Percentiles rank a stretch among this genome's conserved stretches.
phyloP scores from a whole-genome alignment of 2,113 vertebrate species.

The Psammodynastes pulverulentus region DNA sequence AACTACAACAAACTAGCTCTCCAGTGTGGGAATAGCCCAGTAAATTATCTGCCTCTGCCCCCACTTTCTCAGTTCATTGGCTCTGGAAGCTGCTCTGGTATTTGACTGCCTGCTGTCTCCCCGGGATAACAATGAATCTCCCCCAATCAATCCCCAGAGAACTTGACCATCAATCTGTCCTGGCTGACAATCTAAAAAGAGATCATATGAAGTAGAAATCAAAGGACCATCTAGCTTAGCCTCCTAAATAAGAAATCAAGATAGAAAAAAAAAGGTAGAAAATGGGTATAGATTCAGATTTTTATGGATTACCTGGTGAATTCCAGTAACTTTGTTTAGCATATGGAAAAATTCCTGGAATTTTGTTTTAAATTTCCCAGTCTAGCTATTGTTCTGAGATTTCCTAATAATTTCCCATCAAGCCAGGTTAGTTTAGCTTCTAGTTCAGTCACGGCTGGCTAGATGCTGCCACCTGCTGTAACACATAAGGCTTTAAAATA shows the following conservation, averaged over 20 bases:
- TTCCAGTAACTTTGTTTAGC: neutral
- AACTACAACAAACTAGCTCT: neutral
- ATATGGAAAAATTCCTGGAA: neutral
- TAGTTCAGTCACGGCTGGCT: neutral
- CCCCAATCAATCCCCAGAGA: neutral
- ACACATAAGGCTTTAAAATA: neutral
- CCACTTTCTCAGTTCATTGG: neutral
- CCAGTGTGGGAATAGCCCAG: neutral
- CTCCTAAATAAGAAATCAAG: neutral
- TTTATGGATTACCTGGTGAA: neutral
- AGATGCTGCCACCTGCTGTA: neutral
- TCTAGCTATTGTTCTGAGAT: neutral
- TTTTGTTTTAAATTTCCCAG: neutral
- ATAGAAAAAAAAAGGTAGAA: neutral
- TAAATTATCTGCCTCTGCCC: neutral
- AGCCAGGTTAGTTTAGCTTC: neutral
- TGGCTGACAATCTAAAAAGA: neutral
- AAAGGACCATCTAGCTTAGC: neutral
- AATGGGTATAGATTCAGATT: neutral
- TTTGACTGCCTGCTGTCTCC: neutral
- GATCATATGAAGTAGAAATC: neutral
- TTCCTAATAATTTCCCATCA: neutral
- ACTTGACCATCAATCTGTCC: neutral
- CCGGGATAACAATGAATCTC: neutral
- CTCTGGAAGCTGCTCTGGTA: neutral